Conservation (phyloP, 2,888 invertebrate genomes). For the Diploptera punctata region DNA sequence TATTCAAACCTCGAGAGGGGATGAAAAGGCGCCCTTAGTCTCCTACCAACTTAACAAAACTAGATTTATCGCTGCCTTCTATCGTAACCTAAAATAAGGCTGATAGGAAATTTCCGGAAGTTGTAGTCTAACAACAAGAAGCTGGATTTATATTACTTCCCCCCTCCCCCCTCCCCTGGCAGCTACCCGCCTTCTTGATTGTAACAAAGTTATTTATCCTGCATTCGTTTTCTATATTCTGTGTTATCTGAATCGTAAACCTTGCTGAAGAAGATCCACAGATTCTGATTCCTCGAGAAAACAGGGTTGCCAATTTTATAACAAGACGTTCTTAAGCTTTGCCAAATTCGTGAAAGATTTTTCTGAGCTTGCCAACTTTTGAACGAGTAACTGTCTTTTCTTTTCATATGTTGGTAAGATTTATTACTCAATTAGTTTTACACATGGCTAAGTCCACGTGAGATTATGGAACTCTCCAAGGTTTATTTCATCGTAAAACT, state of each 20-base stretch:
- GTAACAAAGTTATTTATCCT: background rate
- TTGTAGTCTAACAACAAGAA: background rate
- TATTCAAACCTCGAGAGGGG: background rate
- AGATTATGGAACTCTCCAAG: no score
- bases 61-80: background rate
- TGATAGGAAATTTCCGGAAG: constrained; percentile 4
- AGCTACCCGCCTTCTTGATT: background rate
- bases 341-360: no score
- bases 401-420: no score
- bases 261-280: no score
- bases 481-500: no score
- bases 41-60: background rate
- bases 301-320: no score
- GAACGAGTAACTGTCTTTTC: no score
- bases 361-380: no score
- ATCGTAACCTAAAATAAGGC: background rate
- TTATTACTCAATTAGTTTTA: no score
- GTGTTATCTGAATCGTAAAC: background rate
- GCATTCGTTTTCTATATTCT: background rate
- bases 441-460: no score
- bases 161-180: background rate
- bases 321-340: no score
- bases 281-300: no score
- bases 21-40: background rate
- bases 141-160: background rate